These are phyloP conservation scores for Lucinisca nassula DNA, from an alignment of 2,888 invertebrate species.

Conservation along the genomic window DNA sequence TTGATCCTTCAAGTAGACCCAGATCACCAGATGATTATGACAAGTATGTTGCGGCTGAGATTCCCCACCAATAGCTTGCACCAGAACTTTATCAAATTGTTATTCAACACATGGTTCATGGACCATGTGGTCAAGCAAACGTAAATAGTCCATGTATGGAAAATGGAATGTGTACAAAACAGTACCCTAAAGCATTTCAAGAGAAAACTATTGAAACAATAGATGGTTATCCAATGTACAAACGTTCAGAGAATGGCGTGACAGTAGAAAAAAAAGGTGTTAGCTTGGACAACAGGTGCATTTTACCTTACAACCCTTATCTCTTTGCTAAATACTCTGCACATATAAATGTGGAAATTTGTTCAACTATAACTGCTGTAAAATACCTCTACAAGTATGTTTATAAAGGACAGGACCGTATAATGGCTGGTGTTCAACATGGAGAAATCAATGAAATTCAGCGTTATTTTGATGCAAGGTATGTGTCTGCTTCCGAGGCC, in stretches of 20 bases:
- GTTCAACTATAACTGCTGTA: conserved; percentile 29
- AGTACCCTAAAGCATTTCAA: neutral
- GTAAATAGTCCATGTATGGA: conserved; percentile 34
- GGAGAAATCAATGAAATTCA: conserved; percentile 10
- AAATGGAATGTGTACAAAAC: conserved; percentile 21
- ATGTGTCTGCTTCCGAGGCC: conserved; percentile 76
- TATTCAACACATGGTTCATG: conserved; percentile 35
- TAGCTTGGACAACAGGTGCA: conserved; percentile 35
- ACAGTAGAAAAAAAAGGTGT: conserved; percentile 4
- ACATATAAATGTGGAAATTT: conserved; percentile 46
- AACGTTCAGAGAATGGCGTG: conserved; percentile 3
- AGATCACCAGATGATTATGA: neutral
- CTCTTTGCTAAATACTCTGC: conserved; percentile 20
- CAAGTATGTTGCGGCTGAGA: conserved; percentile 18
- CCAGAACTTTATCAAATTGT: conserved; percentile 14
- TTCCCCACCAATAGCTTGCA: neutral
- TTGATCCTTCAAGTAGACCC: neutral
- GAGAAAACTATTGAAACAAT: conserved; percentile 1
- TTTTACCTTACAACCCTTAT: conserved; percentile 45
- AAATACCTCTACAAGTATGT: conserved; percentile 53
- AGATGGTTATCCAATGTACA: conserved; percentile 39
- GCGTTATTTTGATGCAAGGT: conserved; percentile 19
- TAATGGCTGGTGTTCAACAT: conserved; percentile 12
- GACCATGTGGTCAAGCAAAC: conserved; percentile 21
- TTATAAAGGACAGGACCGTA: conserved; percentile 38